Evolutionary conservation across 64 coral and sea anemone species (phyloP), one percentile per base, ranked within the genome.

Genomic region (Anthopleura sola): DNA sequence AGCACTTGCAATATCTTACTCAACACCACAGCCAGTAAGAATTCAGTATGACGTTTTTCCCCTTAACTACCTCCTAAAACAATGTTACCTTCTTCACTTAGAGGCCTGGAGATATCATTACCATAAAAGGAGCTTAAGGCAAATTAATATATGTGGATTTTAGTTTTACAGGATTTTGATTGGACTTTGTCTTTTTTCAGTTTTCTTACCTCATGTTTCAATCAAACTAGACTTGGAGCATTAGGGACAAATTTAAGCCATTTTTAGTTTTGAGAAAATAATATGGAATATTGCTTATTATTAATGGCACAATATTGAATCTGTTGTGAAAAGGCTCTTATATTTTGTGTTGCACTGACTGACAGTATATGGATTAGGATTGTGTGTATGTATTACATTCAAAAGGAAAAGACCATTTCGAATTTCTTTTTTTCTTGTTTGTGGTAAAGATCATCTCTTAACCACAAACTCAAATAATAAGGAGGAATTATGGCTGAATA

Each of bases 141-240:
- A 71, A 71, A 71, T 71, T 71, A 71, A 71, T 71, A 24, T 79
- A 79, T 79, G 76, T 79, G 44, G 19, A 79, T 79, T 79, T 79
- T 21, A 79, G 15, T 40, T 77, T 44, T 48, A 44, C 76, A 44
- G 37, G 76, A 79, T 44, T 79, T 47, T 79, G 37, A 79, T 79
- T 79, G 76, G 76, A 33, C 39, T 79, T 18, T 24, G 5, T 62
- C 8, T 62, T 33, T 79, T 38, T 79, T 44, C 1, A 46, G 36
- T 48, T 79, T 79, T 46, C 2, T 79, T 23, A 40, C 76, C 37
- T 79, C 7, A 21, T 11, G 19, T 79, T 47, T 48, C 39, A 13
- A 47, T 79, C 76, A 79, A 38, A 37, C 36, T 48, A 79, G 76
- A 0, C 76, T 79, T 79, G 44, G 44, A 79, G 37, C 38, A 47